Evolutionary conservation across 30 jellyfish, hydroid and myxozoan species (phyloP), one percentile per base, ranked within the genome.

Genomic region (Pseudorhiza aurosa): DNA sequence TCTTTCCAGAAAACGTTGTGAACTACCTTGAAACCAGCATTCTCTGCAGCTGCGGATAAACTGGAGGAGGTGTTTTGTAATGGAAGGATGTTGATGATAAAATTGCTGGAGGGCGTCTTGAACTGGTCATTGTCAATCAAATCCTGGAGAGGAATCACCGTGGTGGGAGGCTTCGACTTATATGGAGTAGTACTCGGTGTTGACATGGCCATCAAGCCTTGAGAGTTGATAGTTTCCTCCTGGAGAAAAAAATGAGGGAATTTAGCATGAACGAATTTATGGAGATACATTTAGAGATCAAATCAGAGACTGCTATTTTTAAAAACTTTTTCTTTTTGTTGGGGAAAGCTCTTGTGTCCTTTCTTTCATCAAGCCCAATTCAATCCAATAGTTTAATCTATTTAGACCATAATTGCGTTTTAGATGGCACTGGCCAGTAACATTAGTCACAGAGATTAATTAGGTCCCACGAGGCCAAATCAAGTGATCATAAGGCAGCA

Each of bases 11-110:
- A n/a, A n/a, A n/a, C n/a, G n/a, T n/a, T n/a, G n/a, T n/a, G n/a
- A n/a, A n/a, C n/a, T 60, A 80, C 91, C 91, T 80, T 80, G 58
- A 80, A 80, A 30, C 58, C 77, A n/a, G 68, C 81, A 39, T 27
- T 33, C 32, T 32, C 58, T 4, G 76, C 62, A 15, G 65, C 63
- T 9, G 71, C 32, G 14, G 91, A 47, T 15, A 80, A 33, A 35
- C 77, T 64, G 22, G 58, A 55, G 28, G 39, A 26, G 9, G 67
- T 37, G 11, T 40, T 51, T 57, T 72, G 86, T 22, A 37, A 10
- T 0, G 83, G 91, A 35, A 70, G 31, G 68, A 68, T 51, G 31
- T 80, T 80, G 82, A 80, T n/a, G 77, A 80, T 43, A 55, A 80
- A 31, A 29, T 80, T 80, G 37, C 70, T 64, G 26, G 83, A 62